These are phyloP conservation scores for Beaufortia kweichowensis DNA, from an alignment of 2,113 vertebrate genomes.

Conservation along the genomic window DNA sequence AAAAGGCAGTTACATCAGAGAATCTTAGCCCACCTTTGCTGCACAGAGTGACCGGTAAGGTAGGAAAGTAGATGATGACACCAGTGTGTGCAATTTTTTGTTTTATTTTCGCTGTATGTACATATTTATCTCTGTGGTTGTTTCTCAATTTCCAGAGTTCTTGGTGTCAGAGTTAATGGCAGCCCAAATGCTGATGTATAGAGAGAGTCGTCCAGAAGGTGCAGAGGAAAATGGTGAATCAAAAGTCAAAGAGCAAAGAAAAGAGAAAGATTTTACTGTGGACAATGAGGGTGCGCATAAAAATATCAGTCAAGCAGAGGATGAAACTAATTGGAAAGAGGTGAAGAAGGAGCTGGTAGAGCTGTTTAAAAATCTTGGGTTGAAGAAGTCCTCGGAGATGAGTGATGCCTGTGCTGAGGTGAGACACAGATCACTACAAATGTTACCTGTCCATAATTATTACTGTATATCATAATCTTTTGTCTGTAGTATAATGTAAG, in stretches of 20 bases:
- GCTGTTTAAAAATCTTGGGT: constrained; percentile 64
- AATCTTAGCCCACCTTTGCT: constrained; percentile 60
- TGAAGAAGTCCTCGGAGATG: constrained; percentile 62
- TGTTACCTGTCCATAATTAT: not conserved
- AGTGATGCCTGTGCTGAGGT: constrained; percentile 65
- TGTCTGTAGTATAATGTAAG: not conserved
- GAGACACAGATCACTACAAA: not conserved
- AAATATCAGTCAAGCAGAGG: constrained; percentile 37
- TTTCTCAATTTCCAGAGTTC: constrained; percentile 63
- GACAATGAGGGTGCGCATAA: constrained; percentile 26
- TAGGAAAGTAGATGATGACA: not conserved
- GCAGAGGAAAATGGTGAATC: not conserved
- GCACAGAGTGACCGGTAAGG: constrained; percentile 69
- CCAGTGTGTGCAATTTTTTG: not conserved
- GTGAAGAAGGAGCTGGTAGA: constrained; percentile 63
- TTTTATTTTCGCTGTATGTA: not conserved
- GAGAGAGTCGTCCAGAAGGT: constrained; percentile 62
- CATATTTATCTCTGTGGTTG: not conserved
- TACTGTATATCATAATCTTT: not conserved
- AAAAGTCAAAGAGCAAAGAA: constrained; percentile 64
- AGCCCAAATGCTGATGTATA: constrained; percentile 59
- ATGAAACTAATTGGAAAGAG: constrained; percentile 29
- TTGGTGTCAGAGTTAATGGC: constrained; percentile 73
- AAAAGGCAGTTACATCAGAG: constrained; percentile 59
- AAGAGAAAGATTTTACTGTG: constrained; percentile 1